Evolutionary conservation across 2,888 invertebrate species (phyloP), one percentile per base, ranked within the genome.

Genomic region (Campopleginae sp.): DNA sequence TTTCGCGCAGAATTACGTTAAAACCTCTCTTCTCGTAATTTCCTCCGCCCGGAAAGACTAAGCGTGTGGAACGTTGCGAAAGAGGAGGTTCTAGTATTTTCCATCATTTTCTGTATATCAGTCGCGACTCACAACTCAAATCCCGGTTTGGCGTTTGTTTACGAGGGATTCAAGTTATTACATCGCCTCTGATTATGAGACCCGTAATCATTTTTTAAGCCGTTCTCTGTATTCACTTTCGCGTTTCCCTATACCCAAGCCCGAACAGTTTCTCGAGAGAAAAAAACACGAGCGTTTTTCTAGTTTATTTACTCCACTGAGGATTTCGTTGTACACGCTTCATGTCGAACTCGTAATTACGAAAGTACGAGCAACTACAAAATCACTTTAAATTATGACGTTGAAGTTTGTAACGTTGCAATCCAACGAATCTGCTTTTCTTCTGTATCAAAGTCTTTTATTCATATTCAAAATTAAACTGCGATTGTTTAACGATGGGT

Each of bases 141-240:
- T 38, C 5, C 27, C 23, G n/a, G 51, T 48, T 51, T 14, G 51
- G 10, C 31, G 27, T 63, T 7, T 63, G 33, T 33, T 7, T 63
- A 65, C 14, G 19, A 1, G 10, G n/a, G 27, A 65, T 33, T 33
- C 33, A 33, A 33, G 17, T 65, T 38, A 65, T n/a, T 31, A 33
- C 46, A 71, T 71, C 33, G 71, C 5, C 48, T 31, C n/a, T 19
- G 38, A 66, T 38, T 65, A 63, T 48, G 78, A 38, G 31, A 27
- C 51, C 48, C 68, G n/a, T 78, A 19, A 54, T 54, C 68, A 78
- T 78, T 68, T 78, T 27, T 58, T 5, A 46, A 68, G 42, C 31
- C 19, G 10, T 31, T 42, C 31, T 17, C 54, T 14, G 46, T 68
- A 27, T 68, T 44, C 68, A 19, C 68, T 42, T 68, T 44, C 44